phyloP scores from a whole-genome alignment of 2,113 vertebrate genomes.

The Chitala chitala region DNA sequence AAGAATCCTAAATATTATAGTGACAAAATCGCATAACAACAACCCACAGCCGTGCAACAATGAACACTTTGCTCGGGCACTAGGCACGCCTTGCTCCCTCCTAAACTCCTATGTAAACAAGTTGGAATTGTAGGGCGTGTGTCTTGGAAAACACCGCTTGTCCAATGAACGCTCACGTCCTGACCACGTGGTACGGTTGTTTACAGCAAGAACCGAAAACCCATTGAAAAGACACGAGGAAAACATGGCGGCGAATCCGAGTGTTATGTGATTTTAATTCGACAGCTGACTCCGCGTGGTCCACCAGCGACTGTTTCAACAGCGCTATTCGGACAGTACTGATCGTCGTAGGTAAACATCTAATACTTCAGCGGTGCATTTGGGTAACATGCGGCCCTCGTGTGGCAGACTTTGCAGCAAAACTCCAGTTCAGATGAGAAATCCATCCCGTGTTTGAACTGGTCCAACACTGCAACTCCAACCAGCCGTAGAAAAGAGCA shows the following conservation, averaged over 20 bases:
- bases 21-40: too few species aligned
- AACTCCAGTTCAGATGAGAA: not conserved
- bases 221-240: conserved; percentile 1
- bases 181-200: conserved; percentile 48
- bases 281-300: not conserved
- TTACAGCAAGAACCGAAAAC: conserved; percentile 43
- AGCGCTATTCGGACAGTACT: not conserved
- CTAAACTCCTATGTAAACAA: conserved; percentile 45
- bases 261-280: not conserved
- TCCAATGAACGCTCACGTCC: conserved; percentile 39
- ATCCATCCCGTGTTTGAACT: conserved; percentile 21
- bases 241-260: conserved; percentile 17
- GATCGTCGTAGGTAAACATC: not conserved
- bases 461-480: conserved; percentile 10
- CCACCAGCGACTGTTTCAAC: not conserved
- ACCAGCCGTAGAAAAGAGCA: conserved; percentile 36
- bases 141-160: conserved; percentile 31
- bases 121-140: conserved; percentile 48
- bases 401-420: not conserved
- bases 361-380: not conserved
- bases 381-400: not conserved
- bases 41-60: not conserved
- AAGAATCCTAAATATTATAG: too few species aligned
- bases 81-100: conserved; percentile 28
- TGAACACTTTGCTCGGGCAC: not conserved